A percentile compares a stretch with the other conserved stretches of the same genome.
Conservation (phyloP, 2,797 vertebrate genomes). For the Helarctos malayanus region DNA sequence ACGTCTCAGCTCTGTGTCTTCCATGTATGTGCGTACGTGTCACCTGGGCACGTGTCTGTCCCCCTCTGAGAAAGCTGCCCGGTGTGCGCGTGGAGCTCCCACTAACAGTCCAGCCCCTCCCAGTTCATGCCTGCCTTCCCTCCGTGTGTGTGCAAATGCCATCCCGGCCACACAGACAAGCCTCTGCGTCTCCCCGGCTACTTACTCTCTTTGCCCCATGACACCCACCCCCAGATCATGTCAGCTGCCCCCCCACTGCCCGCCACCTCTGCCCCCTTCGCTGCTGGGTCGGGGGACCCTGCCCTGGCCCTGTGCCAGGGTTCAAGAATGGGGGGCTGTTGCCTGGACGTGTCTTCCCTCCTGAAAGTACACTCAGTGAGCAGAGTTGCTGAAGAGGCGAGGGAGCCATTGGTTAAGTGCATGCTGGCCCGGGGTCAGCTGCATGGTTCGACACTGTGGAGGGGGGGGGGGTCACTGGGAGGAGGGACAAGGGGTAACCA, state of each 20-base stretch:
- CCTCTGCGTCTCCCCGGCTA: no score
- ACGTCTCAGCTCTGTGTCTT: neutral
- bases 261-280: neutral
- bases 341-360: neutral
- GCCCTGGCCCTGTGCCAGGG: neutral
- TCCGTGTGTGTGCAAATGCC: neutral
- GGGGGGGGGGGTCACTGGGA: neutral
- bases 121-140: neutral
- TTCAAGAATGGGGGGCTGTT: neutral
- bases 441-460: fast-evolving
- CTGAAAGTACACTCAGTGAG: neutral
- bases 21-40: fast-evolving
- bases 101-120: neutral
- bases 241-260: fast-evolving
- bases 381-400: fast-evolving
- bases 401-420: neutral
- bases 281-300: neutral
- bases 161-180: neutral
- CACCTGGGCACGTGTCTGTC: neutral
- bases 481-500: no score
- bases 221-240: neutral
- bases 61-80: neutral
- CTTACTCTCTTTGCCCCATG: neutral
- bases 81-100: neutral
- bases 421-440: neutral